phyloP scores from a whole-genome alignment of 1,140 invertebrate genomes.

The Battus philenor region DNA sequence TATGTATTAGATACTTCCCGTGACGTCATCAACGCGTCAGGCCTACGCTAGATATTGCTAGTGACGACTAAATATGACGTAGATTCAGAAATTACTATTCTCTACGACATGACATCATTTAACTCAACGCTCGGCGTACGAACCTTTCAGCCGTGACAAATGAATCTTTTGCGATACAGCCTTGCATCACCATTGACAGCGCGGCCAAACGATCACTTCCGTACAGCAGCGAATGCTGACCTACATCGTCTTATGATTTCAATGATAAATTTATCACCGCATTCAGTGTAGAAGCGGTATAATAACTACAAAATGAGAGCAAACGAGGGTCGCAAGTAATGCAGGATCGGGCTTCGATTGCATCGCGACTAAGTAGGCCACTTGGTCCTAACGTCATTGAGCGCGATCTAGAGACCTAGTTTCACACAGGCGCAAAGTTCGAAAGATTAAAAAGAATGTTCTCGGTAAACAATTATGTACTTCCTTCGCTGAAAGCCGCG shows the following conservation, averaged over 20 bases:
- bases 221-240: conserved; percentile 44
- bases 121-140: conserved; percentile 37
- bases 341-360: conserved; percentile 43
- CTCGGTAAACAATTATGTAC: background rate
- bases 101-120: conserved; percentile 46
- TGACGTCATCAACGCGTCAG: conserved; percentile 44
- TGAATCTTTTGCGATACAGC: conserved; percentile 23
- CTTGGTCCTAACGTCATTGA: conserved; percentile 38
- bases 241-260: conserved; percentile 45
- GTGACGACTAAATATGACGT: conserved; percentile 52
- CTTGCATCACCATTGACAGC: conserved; percentile 42
- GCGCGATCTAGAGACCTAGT: conserved; percentile 34
- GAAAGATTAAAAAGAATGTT: no score
- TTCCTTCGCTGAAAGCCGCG: background rate
- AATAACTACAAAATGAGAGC: no score
- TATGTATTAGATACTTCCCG: conserved; percentile 43
- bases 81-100: conserved; percentile 35
- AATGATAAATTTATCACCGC: conserved; percentile 22
- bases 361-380: conserved; percentile 55
- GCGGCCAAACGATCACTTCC: conserved; percentile 50
- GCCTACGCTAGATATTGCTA: conserved; percentile 30
- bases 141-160: conserved; percentile 34
- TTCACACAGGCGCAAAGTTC: conserved; percentile 1
- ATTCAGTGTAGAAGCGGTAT: conserved; percentile 5
- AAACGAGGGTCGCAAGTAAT: conserved; percentile 39